Evolutionary conservation across 2,888 invertebrate species (phyloP), one percentile per base, ranked within the genome.

Genomic region (Carabus problematicus): DNA sequence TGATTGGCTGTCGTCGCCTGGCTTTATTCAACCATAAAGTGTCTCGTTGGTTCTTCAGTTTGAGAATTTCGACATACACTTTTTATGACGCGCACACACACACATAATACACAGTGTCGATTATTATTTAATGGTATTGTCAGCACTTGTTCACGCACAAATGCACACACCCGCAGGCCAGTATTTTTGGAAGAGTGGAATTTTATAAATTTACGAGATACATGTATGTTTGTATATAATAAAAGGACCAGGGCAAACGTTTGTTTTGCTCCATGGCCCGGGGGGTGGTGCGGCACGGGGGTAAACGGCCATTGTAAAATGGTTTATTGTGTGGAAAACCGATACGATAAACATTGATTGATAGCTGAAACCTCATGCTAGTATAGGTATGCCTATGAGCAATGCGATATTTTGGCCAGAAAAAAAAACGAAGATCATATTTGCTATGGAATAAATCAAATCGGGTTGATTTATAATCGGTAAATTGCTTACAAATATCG

Each of bases 261-360:
- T 59, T 18, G 56, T 66, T 59, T 59, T 66, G 58, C 59, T 59
- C 40, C 59, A 40, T 49, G 16, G 29, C 59, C 56, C 58, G 59
- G 59, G 40, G 41, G 47, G n/a, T 59, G 47, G 39, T 19, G 58
- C 16, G 45, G 54, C 49, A 40, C 49, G 39, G 40, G 47, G 49
- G 56, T 39, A n/a, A n/a, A n/a, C n/a, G 40, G 18, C 19, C 19
- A 66, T 58, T 58, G 49, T 60, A 60, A 59, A 67, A 67, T 67
- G 67, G 67, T 49, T 60, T 67, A 67, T 67, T 67, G 67, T 60
- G 60, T 58, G 67, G 67, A 67, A 29, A 67, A 67, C 54, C 60
- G 42, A 67, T 67, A 54, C 60, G 67, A 67, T 67, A 67, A 29
- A 67, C 60, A 60, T 67, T 67, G 67, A 67, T 67, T 49, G 67